Evolutionary conservation across 2,113 vertebrate species (phyloP), one percentile per base, ranked within the genome.

Genomic region (Brienomyrus longianalis): DNA sequence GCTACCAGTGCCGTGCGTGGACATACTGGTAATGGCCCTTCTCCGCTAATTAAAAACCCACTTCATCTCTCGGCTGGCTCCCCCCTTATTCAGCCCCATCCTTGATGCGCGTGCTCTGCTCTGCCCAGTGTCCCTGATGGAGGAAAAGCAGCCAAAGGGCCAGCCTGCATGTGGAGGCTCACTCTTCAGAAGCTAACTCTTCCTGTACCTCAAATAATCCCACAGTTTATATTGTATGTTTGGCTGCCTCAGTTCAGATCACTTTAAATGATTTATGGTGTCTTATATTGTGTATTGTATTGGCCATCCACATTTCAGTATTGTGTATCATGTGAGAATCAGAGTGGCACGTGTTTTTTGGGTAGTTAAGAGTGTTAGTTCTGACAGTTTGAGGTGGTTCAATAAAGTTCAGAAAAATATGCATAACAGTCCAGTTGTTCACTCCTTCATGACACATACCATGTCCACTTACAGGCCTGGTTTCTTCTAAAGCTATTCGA

Each of bases 31-130:
- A 86, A 89, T 86, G 80, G 80, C 83, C 89, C 45, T 85, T 47
- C 43, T 85, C 27, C 39, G 54, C 80, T 85, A 62, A 84, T 89
- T 89, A 89, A 89, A 66, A 85, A 66, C 74, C 88, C 88, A 89
- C 35, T 52, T 89, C 31, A 84, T 89, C 77, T 84, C 21, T 84
- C n/a, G 74, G 39, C 54, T 35, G 19, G n/a, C 45, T 62, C 50
- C 87, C 45, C 59, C 74, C 27, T 84, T 83, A 62, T 84, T 43
- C 43, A 47, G 47, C 77, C 31, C n/a, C 27, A 48, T 54, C 27
- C 85, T 56, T 48, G n/a, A 87, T 87, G 51, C 85, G 48, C 56
- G 47, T 51, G 84, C 48, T 48, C 51, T 52, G 51, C 85, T 48
- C 45, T 50, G 83, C 45, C 45, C 74, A 43, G 74, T 39, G 17